Evolutionary conservation across 2,888 invertebrate genomes (phyloP), one percentile per base, ranked within the genome.

Genomic region (Sturmia bella): DNA sequence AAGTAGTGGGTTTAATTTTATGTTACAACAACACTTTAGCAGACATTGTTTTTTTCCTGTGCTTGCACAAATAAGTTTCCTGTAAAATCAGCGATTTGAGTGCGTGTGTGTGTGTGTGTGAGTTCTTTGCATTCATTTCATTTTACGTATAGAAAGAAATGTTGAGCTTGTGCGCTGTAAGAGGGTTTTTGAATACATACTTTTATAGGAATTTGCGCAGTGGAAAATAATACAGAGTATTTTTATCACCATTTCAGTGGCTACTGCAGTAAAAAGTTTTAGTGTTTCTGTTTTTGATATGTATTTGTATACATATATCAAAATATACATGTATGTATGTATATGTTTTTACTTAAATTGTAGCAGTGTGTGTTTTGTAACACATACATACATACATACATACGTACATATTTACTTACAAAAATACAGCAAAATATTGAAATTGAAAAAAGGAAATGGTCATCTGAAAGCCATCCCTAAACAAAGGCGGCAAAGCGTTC

Each of bases 151-250:
- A 70, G 80, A 85, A 83, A 84, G 82, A 84, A 84, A 61, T 61
- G 61, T 86, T 85, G 86, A 87, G 89, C 89, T 89, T 87, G 89
- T 89, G 89, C 89, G 89, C 89, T 88, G 86, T 89, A 87, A 86
- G 88, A 87, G 89, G 87, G 87, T 89, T 89, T 89, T 86, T 86
- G 87, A 89, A 88, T 89, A 89, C 88, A 89, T 89, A 89, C 87
- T 88, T 89, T 89, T 88, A 86, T 87, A 88, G 88, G 89, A 87
- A 89, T 86, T 89, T 89, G 89, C 90, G 89, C 89, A 89, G 87
- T 89, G 89, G 87, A 88, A 73, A 78, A 74, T 63, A 74, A 69
- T 37, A 63, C 61, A 48, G 76, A 61, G 54, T 63, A 80, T 54
- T 78, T 59, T 41, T 50, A 39, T 39, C 32, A 64, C 32, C 9